phyloP scores from a whole-genome alignment of 2,888 invertebrate genomes.

The Gordius sp. region DNA sequence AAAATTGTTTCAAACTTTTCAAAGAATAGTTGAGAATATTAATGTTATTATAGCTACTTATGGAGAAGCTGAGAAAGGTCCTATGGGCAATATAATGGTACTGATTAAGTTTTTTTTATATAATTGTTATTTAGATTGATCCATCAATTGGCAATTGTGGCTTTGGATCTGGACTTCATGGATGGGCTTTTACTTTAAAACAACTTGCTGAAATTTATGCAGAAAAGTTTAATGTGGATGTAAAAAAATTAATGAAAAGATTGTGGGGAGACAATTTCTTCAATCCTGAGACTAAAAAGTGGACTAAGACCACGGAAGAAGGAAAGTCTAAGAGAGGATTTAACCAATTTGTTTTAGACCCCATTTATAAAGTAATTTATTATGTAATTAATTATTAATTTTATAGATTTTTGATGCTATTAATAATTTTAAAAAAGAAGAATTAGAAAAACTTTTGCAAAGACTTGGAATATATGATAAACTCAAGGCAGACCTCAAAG shows the following conservation, averaged over 20 bases:
- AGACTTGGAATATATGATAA: slow-evolving; percentile 53
- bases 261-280: slow-evolving; percentile 98
- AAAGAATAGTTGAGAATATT: slow-evolving; percentile 94
- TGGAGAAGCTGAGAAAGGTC: slow-evolving; percentile 64
- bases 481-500: slow-evolving; percentile 73
- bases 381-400: slow-evolving; percentile 19
- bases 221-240: slow-evolving; percentile 89
- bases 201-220: slow-evolving; percentile 98
- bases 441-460: slow-evolving; percentile 54
- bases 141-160: slow-evolving; percentile 95
- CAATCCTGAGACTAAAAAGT: slow-evolving; percentile 84
- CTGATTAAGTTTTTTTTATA: slow-evolving; percentile 23
- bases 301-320: slow-evolving; percentile 47
- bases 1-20: slow-evolving; percentile 80
- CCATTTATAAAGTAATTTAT: slow-evolving; percentile 66
- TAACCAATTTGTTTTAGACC: slow-evolving; percentile 91
- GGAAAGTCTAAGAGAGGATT: slow-evolving; percentile 81
- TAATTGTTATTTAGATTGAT: slow-evolving; percentile 39
- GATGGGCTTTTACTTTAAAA: slow-evolving; percentile 98
- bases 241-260: slow-evolving; percentile 73
- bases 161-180: slow-evolving; percentile 95
- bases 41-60: slow-evolving; percentile 99
- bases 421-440: slow-evolving; percentile 84
- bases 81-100: slow-evolving; percentile 95
- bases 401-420: slow-evolving; percentile 43